Conservation (phyloP, 2,113 vertebrate genomes). For the Mystacornis crossleyi region DNA sequence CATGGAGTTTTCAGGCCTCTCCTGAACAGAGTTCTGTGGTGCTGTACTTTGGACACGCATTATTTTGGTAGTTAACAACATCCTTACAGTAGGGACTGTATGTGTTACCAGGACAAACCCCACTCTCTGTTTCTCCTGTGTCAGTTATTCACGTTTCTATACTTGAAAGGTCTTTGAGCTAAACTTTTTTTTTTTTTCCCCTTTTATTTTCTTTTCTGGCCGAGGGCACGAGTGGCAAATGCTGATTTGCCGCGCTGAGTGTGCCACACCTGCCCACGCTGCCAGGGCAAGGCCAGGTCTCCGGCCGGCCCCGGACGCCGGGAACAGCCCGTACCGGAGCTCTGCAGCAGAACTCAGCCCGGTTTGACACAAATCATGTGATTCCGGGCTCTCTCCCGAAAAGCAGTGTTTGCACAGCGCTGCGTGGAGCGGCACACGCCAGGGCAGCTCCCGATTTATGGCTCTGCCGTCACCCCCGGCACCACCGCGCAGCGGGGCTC, state of each 20-base stretch:
- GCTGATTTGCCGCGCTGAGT: accelerated
- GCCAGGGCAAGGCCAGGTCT: not conserved
- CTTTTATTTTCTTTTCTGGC: not conserved
- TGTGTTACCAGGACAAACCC: not conserved
- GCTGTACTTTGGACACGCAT: not conserved
- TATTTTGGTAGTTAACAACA: not conserved
- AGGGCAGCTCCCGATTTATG: not conserved
- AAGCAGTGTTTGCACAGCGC: not conserved
- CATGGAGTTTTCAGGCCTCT: not conserved
- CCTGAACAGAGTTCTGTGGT: not conserved
- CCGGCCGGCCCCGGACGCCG: not conserved
- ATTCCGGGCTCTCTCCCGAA: not conserved
- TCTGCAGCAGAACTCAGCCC: not conserved
- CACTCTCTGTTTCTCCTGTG: not conserved
- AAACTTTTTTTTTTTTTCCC: not conserved
- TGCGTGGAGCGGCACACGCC: not conserved
- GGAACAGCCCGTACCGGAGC: not conserved
- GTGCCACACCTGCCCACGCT: accelerated
- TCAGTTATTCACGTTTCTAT: not conserved
- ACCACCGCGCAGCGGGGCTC: no score
- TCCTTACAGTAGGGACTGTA: not conserved
- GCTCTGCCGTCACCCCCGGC: not conserved
- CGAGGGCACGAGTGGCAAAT: accelerated
- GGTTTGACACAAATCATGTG: not conserved
- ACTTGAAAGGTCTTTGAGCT: not conserved